phyloP scores from a whole-genome alignment of 1,140 invertebrate genomes.

The Drosophila chauvacae region DNA sequence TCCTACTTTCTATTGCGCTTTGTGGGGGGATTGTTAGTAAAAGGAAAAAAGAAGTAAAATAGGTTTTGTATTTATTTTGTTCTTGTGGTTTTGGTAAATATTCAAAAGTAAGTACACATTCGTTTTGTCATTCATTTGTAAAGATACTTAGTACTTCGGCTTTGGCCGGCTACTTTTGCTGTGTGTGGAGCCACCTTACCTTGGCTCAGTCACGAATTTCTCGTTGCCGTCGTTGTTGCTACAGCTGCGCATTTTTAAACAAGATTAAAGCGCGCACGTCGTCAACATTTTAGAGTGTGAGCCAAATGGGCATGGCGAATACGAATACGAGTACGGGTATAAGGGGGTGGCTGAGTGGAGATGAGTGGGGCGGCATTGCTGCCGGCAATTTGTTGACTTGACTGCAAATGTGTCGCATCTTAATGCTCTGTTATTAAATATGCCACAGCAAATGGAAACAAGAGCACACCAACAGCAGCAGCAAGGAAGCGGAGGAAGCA shows the following conservation, averaged over 20 bases:
- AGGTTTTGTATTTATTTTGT: no score
- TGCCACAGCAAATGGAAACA: constrained; percentile 51
- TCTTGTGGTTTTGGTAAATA: not conserved
- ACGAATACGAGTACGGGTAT: constrained; percentile 3
- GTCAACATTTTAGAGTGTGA: constrained; percentile 59
- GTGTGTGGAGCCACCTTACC: constrained; percentile 13
- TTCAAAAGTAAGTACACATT: no score
- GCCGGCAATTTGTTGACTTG: constrained; percentile 78
- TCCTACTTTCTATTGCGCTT: not conserved
- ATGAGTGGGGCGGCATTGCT: constrained; percentile 47
- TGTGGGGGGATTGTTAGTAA: not conserved
- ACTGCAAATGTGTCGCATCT: constrained; percentile 78
- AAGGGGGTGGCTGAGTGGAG: not conserved
- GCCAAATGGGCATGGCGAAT: constrained; percentile 34
- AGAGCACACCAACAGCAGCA: constrained; percentile 8
- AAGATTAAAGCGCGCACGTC: constrained; percentile 79
- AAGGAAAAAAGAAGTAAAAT: not conserved
- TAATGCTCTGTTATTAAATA: constrained; percentile 78
- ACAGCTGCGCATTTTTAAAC: constrained; percentile 80
- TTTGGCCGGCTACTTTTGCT: not conserved
- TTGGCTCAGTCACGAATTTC: constrained; percentile 30
- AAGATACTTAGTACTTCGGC: not conserved
- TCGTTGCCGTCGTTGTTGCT: constrained; percentile 45
- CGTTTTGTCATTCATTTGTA: not conserved
- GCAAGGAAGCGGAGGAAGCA: constrained; percentile 14